phyloP scores from a whole-genome alignment of 2,113 vertebrate genomes.

The Myocastor coypus region DNA sequence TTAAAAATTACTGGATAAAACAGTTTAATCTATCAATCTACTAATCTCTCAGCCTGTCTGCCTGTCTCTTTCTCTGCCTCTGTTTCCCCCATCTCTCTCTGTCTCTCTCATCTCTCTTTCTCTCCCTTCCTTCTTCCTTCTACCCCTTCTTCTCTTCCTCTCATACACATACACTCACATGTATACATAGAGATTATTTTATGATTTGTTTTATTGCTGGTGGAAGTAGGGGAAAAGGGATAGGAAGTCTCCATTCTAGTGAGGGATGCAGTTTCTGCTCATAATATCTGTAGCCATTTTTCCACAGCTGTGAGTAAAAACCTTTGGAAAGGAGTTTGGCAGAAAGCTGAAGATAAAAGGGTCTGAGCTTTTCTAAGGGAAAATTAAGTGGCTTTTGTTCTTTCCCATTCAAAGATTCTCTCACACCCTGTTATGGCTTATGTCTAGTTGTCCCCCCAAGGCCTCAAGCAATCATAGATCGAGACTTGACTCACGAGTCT shows the following conservation, averaged over 20 bases:
- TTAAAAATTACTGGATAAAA: neutral
- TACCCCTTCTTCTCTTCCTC: neutral
- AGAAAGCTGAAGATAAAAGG: neutral
- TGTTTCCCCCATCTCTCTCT: neutral
- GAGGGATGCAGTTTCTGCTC: neutral
- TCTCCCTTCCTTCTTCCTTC: neutral
- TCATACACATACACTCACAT: neutral
- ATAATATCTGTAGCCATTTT: neutral
- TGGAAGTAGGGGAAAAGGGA: neutral
- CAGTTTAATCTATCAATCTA: neutral
- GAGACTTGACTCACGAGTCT: no score
- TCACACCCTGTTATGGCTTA: no score
- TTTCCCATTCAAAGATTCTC: neutral
- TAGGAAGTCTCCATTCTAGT: neutral
- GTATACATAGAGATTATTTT: neutral
- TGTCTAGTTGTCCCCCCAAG: no score
- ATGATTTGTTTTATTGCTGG: neutral
- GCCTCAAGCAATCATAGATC: no score
- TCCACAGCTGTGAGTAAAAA: no score
- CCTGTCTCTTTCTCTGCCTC: neutral
- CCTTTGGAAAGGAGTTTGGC: neutral
- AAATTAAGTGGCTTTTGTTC: neutral
- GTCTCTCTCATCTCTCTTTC: neutral
- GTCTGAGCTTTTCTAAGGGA: rapidly evolving
- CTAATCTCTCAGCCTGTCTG: neutral